These are phyloP conservation scores for Australoheros facetus DNA, from an alignment of 2,797 vertebrate genomes.

Conservation along the genomic window DNA sequence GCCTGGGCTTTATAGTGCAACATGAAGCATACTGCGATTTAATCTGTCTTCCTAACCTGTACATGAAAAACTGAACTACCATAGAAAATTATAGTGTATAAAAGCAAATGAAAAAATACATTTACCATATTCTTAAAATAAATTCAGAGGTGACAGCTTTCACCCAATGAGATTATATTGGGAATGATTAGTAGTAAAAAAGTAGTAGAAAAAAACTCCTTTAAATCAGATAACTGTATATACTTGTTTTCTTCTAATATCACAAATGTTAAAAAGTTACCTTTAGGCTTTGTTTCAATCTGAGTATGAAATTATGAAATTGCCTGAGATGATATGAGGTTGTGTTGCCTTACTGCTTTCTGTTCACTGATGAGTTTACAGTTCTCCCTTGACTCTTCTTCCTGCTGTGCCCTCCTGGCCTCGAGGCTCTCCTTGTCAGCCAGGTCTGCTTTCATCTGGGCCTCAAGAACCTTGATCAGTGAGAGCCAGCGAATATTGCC, in stretches of 20 bases:
- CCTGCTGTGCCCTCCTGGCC: constrained; percentile 88
- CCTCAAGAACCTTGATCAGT: constrained; percentile 88
- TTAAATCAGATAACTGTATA: not conserved
- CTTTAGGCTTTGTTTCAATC: not conserved
- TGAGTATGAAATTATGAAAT: not conserved
- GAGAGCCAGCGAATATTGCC: constrained; percentile 6
- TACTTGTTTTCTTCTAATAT: not conserved
- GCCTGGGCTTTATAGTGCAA: constrained; percentile 48
- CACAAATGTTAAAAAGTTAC: not conserved
- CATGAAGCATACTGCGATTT: constrained; percentile 52
- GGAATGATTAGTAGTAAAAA: not conserved
- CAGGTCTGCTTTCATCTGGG: constrained; percentile 95
- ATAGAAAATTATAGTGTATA: constrained; percentile 21
- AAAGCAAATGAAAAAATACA: constrained; percentile 27
- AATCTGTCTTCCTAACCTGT: constrained; percentile 35
- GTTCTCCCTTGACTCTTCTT: constrained; percentile 94
- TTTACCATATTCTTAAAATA: not conserved
- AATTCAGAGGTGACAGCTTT: constrained; percentile 5
- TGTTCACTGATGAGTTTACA: constrained; percentile 96
- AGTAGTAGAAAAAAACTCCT: not conserved
- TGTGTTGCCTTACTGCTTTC: constrained; percentile 88
- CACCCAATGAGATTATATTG: not conserved
- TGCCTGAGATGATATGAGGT: not conserved
- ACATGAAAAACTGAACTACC: constrained; percentile 5
- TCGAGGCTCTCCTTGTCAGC: constrained; percentile 95